Evolutionary conservation across 2,113 vertebrate genomes (phyloP), one percentile per base, ranked within the genome.

Genomic region (Phrynosoma blainvillii): DNA sequence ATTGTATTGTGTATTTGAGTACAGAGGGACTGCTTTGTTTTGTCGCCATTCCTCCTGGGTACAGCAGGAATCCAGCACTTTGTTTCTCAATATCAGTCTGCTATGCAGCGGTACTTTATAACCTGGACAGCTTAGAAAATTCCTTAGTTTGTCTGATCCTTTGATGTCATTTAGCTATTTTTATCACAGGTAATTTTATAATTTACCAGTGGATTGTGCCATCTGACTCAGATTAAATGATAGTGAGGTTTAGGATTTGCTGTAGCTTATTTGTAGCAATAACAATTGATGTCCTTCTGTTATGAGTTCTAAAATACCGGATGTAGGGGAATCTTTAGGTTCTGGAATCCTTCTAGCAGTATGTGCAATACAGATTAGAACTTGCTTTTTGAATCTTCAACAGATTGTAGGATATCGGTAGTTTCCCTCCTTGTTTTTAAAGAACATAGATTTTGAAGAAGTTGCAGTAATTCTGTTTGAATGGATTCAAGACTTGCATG

Each of bases 401-500:
- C 73, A 59, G 1, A 87, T 71, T 68, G 47, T 20, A 0, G 11
- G 79, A 78, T 75, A n/a, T n/a, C n/a, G n/a, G n/a, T n/a, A 36
- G 9, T 76, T 90, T 86, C 85, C 5, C 65, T 7, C 2, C 6
- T 18, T n/a, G 25, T 56, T 79, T 79, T 14, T 20, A 79, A 79
- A 54, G 25, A 47, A 77, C 8, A 11, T 12, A 14, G 30, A 47
- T 47, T 79, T 30, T 30, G 5, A 56, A 18, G 77, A 88, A 30
- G 90, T 80, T 77, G 66, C 86, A 1, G 12, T 62, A 89, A 77
- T 52, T 83, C 30, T 81, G 7, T 18, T 14, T 11, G 1, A 85
- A 89, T 59, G 47, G 40, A 54, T 89, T 30, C 75, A 79, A 84
- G 32, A 32, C 32, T 47, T 86, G 36, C 36, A 56, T 42, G 78